Percentiles rank a stretch among this genome's conserved stretches.
Conservation (phyloP, 53 echinoderm and acorn worm genomes). For the Paelopatides confundens region DNA sequence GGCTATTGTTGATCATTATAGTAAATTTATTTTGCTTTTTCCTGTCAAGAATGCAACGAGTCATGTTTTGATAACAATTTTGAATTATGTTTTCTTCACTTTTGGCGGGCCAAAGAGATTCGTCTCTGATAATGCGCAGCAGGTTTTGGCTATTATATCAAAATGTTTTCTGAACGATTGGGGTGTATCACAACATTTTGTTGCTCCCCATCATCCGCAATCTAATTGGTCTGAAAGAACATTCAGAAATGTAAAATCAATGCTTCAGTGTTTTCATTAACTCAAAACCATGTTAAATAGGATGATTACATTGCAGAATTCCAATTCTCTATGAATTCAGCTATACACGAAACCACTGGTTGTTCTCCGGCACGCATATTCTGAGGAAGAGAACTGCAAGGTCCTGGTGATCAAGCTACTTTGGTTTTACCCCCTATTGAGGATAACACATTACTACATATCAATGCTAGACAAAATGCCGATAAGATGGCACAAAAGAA, state of each 20-base stretch:
- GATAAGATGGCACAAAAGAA: too few relatives aligned
- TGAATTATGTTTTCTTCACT: conserved; percentile 59
- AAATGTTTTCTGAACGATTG: conserved; percentile 47
- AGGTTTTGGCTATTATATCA: too few relatives aligned
- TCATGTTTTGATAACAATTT: too few relatives aligned
- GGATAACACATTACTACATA: too few relatives aligned
- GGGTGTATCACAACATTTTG: conserved; percentile 65
- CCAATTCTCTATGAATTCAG: conserved; percentile 57
- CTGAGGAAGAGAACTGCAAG: conserved; percentile 34
- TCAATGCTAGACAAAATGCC: too few relatives aligned
- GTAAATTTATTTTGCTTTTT: conserved; percentile 56
- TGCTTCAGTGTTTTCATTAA: conserved; percentile 57
- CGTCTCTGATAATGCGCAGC: too few relatives aligned
- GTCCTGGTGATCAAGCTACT: too few relatives aligned
- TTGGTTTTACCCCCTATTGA: too few relatives aligned
- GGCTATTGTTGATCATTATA: conserved; percentile 43
- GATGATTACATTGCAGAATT: conserved; percentile 60
- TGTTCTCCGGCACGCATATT: conserved; percentile 46
- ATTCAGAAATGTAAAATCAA: conserved; percentile 65
- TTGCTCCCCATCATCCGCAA: too few relatives aligned
- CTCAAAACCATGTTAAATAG: conserved; percentile 60
- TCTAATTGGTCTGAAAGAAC: too few relatives aligned
- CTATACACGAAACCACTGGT: conserved; percentile 62
- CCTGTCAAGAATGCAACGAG: too few relatives aligned
- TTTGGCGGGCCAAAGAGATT: too few relatives aligned